Percentiles rank a stretch among this genome's conserved stretches.
Conservation (phyloP, 2,113 vertebrate species). For the Cololabis saira region DNA sequence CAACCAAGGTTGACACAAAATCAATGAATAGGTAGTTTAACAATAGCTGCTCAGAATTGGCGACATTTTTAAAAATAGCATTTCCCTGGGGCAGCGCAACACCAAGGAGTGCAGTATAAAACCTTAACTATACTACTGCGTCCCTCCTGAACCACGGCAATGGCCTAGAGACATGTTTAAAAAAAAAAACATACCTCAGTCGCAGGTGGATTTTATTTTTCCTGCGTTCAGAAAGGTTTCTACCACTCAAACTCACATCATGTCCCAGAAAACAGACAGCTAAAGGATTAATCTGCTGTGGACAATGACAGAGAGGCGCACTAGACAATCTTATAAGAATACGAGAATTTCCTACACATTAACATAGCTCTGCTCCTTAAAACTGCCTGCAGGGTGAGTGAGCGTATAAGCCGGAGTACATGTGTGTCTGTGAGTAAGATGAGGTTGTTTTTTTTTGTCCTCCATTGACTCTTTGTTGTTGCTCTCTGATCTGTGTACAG, state of each 20-base stretch:
- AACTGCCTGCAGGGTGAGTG: slow-evolving; percentile 37
- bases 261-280: slow-evolving; percentile 2
- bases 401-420: slow-evolving; percentile 29
- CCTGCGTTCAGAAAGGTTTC: no score
- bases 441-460: slow-evolving; percentile 9
- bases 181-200: neutral
- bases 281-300: slow-evolving; percentile 5
- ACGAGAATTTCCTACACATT: slow-evolving; percentile 7
- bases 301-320: slow-evolving; percentile 3
- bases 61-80: slow-evolving; percentile 65
- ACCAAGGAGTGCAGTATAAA: slow-evolving; percentile 54
- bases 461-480: slow-evolving; percentile 30
- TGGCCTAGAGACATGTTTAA: neutral
- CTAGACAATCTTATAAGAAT: neutral
- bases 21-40: slow-evolving; percentile 72
- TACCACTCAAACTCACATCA: neutral
- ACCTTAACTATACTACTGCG: slow-evolving; percentile 54
- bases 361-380: slow-evolving; percentile 24
- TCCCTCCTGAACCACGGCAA: slow-evolving; percentile 33
- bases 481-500: slow-evolving; percentile 16
- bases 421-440: slow-evolving; percentile 26
- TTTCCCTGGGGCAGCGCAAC: slow-evolving; percentile 29
- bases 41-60: slow-evolving; percentile 64
- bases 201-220: neutral
- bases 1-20: slow-evolving; percentile 48